phyloP scores from a whole-genome alignment of 1,140 invertebrate species.

The Diabrotica virgifera region DNA sequence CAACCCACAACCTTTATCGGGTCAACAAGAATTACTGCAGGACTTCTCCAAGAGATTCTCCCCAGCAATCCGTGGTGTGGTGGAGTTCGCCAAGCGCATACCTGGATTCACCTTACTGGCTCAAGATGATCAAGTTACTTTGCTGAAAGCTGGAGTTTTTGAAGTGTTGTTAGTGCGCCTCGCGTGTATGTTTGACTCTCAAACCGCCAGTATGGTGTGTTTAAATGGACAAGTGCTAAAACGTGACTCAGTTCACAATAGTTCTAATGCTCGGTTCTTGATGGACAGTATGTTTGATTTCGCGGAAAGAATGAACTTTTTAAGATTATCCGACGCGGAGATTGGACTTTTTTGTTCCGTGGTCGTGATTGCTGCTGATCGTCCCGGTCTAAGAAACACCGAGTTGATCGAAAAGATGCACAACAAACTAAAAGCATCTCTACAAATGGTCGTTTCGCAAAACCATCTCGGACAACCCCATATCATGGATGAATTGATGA shows the following conservation, averaged over 20 bases:
- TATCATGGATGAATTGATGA: slow-evolving; percentile 82
- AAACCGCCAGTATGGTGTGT: slow-evolving; percentile 88
- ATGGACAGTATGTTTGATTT: slow-evolving; percentile 98
- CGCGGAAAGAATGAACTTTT: slow-evolving; percentile 86
- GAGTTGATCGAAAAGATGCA: slow-evolving; percentile 93
- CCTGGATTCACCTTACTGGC: slow-evolving; percentile 92
- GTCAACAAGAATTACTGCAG: slow-evolving; percentile 76
- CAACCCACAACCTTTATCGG: slow-evolving; percentile 76
- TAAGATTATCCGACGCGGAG: slow-evolving; percentile 88
- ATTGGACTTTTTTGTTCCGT: slow-evolving; percentile 93
- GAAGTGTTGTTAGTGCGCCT: slow-evolving; percentile 89
- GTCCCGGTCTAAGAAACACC: slow-evolving; percentile 86
- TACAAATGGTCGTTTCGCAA: slow-evolving; percentile 84
- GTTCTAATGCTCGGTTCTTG: slow-evolving; percentile 88
- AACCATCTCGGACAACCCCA: slow-evolving; percentile 78
- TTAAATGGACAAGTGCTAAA: slow-evolving; percentile 89
- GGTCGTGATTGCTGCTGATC: slow-evolving; percentile 89
- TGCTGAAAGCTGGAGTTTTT: slow-evolving; percentile 94
- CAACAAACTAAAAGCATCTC: slow-evolving; percentile 76
- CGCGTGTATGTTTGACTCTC: slow-evolving; percentile 90
- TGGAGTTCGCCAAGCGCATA: slow-evolving; percentile 96
- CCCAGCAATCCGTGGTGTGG: slow-evolving; percentile 92
- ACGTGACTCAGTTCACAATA: slow-evolving; percentile 84
- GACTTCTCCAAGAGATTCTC: slow-evolving; percentile 93
- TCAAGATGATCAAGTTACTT: slow-evolving; percentile 94